Evolutionary conservation across 2,888 invertebrate species (phyloP), one percentile per base, ranked within the genome.

Genomic region (Seira musarum): DNA sequence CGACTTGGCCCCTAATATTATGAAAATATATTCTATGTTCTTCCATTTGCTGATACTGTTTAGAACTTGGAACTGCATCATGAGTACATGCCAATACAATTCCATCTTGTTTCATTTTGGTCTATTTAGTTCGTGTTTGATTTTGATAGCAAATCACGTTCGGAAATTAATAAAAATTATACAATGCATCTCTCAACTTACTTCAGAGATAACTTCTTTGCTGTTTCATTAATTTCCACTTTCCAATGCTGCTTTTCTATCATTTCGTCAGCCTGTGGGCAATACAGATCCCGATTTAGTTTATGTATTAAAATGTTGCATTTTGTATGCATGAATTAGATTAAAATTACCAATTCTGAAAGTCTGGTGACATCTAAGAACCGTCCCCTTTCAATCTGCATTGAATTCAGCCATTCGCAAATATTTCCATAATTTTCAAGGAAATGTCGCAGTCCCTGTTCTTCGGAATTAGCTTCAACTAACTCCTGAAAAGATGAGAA

Each of bases 361-460:
- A 86, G 77, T 60, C 71, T 82, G 13, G 66, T 22, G 8, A 80
- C 72, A 70, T 86, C 86, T 30, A 83, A 77, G 66, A 83, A 86
- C 22, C 80, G 68, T n/a, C 85, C 84, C 25, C 86, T 70, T 67
- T 82, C 73, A 46, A 80, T 69, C 71, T 86, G 86, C 24, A 85
- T 67, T 21, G 81, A 82, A 76, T 86, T 86, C 8, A 86, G 67
- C 86, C 86, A 86, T 71, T 85, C 86, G 25, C 83, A 82, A 57
- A 85, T 75, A 35, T 72, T 78, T 0, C 80, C 60, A 65, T 86
- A 86, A 49, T 82, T 76, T 69, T 86, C 85, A 53, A 85, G 80
- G 80, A 85, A 86, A 49, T 85, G 82, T 71, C 82, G 82, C 71
- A 85, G 75, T 67, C 79, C 79, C 72, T 76, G 68, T 68, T 85